Evolutionary conservation across 2,113 vertebrate genomes (phyloP).

Genomic region (Corythoichthys intestinalis): DNA sequence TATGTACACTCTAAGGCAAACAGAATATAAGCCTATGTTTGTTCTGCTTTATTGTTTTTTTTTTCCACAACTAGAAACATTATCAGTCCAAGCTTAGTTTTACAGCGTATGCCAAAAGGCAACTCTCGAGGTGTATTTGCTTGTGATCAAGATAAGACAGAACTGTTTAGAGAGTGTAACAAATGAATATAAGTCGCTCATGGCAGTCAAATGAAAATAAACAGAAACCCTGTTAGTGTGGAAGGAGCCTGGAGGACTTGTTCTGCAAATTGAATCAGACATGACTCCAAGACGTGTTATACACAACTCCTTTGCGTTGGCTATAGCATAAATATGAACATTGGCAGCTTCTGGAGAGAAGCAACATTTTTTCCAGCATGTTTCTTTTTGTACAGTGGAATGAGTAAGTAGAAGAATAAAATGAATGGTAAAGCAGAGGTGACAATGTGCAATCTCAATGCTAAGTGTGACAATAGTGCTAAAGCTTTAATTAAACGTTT

Average conservation of each 20-base stretch:
- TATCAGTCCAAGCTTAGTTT: not conserved
- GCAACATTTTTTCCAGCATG: not conserved
- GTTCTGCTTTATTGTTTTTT: not conserved
- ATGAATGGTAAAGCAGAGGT: not conserved
- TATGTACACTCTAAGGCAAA: not conserved
- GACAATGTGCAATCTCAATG: not conserved
- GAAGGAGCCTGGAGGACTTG: not conserved
- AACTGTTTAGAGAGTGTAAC: not conserved
- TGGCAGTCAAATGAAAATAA: slow-evolving; percentile 7
- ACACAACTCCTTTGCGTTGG: not conserved
- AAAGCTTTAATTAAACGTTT: not conserved
- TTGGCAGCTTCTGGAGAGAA: not conserved
- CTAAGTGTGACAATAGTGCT: not conserved
- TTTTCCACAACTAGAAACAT: not conserved
- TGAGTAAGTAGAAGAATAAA: not conserved
- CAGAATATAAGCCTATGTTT: not conserved
- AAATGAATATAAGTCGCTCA: slow-evolving; percentile 2
- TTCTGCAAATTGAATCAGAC: slow-evolving; percentile 2
- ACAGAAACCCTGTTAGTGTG: not conserved
- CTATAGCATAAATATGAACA: not conserved
- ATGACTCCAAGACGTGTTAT: not conserved
- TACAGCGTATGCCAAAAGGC: not conserved
- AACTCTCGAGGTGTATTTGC: not conserved
- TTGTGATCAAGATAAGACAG: not conserved
- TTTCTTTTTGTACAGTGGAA: not conserved